Conservation (phyloP, 2,888 invertebrate species). For the Pantelozetes paolii region DNA sequence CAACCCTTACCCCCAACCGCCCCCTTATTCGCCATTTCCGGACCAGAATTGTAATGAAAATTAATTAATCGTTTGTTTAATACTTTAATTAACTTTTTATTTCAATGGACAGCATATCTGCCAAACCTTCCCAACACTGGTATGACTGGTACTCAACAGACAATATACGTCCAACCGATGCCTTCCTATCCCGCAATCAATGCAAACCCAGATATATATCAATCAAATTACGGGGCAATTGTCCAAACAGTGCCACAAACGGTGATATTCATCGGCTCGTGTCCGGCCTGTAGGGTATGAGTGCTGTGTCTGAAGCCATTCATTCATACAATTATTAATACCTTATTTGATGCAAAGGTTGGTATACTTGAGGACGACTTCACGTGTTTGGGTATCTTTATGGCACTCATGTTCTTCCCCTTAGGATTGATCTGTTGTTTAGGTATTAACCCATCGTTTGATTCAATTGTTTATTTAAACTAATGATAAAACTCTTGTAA, state of each 20-base stretch:
- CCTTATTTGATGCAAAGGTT: conserved; percentile 56
- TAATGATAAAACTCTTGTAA: background rate
- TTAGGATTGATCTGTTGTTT: conserved; percentile 80
- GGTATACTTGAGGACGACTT: conserved; percentile 82
- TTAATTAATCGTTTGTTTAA: background rate
- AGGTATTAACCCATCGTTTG: conserved; percentile 48
- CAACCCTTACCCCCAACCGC: background rate
- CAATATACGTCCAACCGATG: background rate
- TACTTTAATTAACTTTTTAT: background rate
- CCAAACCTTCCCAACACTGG: background rate
- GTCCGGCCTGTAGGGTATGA: conserved; percentile 5
- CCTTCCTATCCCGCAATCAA: background rate
- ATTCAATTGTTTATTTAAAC: background rate
- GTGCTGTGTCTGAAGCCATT: background rate
- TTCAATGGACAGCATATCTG: background rate
- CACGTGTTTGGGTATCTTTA: conserved; percentile 74
- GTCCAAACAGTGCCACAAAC: conserved; percentile 8
- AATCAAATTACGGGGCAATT: background rate
- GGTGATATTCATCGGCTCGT: conserved; percentile 5
- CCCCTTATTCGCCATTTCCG: conserved; percentile 3
- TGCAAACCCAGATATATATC: background rate
- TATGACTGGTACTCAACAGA: too few species aligned
- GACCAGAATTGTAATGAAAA: background rate
- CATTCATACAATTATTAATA: background rate
- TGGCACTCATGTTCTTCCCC: conserved; percentile 81